Conservation (phyloP, 2,797 vertebrate genomes). For the Champsocephalus gunnari region DNA sequence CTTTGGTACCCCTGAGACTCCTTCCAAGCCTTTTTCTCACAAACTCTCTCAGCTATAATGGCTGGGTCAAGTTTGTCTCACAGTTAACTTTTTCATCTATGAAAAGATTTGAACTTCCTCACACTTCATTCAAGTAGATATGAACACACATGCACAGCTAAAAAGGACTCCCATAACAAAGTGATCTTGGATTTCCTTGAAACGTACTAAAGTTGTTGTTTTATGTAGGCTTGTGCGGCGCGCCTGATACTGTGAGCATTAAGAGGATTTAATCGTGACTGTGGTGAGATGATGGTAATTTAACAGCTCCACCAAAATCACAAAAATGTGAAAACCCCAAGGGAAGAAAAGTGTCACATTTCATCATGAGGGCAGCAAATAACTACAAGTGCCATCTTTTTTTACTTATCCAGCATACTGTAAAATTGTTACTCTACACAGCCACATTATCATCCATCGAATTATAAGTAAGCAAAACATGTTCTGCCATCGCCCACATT, state of each 20-base stretch:
- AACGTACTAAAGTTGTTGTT: slow-evolving; percentile 12
- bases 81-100: slow-evolving; percentile 13
- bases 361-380: slow-evolving; percentile 59
- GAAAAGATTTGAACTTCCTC: slow-evolving; percentile 1
- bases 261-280: slow-evolving; percentile 3
- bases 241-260: slow-evolving; percentile 32
- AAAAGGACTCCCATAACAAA: slow-evolving; percentile 18
- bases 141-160: background rate
- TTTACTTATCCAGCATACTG: slow-evolving; percentile 50
- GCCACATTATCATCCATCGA: slow-evolving; percentile 12
- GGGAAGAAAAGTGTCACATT: slow-evolving; percentile 39
- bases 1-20: slow-evolving; percentile 10
- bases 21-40: slow-evolving; percentile 12
- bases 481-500: slow-evolving; percentile 9
- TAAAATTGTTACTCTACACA: slow-evolving; percentile 42
- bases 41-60: slow-evolving; percentile 20
- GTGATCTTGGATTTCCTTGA: slow-evolving; percentile 11
- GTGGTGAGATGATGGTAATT: slow-evolving; percentile 25
- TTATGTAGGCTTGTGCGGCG: slow-evolving; percentile 9
- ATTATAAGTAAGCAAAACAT: slow-evolving; percentile 26
- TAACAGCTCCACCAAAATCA: slow-evolving; percentile 36
- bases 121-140: background rate
- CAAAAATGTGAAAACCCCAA: slow-evolving; percentile 6
- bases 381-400: slow-evolving; percentile 71
- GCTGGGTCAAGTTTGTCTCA: slow-evolving; percentile 22